Conservation (phyloP, 1,140 invertebrate species). For the Plutomurus gul region DNA sequence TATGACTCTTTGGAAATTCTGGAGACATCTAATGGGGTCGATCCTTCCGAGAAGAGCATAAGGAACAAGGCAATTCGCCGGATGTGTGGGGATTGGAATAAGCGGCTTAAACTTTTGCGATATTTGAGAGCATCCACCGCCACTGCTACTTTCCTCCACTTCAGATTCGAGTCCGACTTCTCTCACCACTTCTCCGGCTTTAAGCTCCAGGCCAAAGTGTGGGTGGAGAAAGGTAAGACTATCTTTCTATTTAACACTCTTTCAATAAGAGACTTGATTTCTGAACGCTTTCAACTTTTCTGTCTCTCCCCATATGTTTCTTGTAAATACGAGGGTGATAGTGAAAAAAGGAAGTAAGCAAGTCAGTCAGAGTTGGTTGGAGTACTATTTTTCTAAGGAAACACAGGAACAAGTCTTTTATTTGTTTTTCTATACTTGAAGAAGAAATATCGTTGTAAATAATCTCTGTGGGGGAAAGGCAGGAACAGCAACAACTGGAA, state of each 20-base stretch:
- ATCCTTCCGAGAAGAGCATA: constrained; percentile 40
- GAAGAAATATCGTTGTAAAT: no score
- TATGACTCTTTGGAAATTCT: constrained; percentile 72
- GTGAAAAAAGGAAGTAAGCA: no score
- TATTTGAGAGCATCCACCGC: constrained; percentile 60
- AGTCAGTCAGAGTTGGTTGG: no score
- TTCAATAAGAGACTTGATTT: no score
- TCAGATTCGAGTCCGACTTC: constrained; percentile 72
- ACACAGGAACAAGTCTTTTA: no score
- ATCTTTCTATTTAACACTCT: no score
- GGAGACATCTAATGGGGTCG: constrained; percentile 55
- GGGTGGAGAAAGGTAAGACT: constrained; percentile 70
- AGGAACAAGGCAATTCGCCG: constrained; percentile 57
- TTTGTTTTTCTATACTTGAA: no score
- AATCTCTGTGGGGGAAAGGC: no score
- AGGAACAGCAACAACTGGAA: no score
- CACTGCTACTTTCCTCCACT: constrained; percentile 60
- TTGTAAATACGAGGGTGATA: no score
- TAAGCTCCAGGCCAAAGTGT: constrained; percentile 67
- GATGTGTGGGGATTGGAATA: constrained; percentile 74
- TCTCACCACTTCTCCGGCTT: constrained; percentile 73
- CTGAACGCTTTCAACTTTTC: neutral
- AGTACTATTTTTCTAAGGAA: no score
- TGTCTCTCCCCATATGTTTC: no score
- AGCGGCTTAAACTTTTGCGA: constrained; percentile 71